Evolutionary conservation across 2,888 invertebrate genomes (phyloP).

Genomic region (Plagiodera versicolora): DNA sequence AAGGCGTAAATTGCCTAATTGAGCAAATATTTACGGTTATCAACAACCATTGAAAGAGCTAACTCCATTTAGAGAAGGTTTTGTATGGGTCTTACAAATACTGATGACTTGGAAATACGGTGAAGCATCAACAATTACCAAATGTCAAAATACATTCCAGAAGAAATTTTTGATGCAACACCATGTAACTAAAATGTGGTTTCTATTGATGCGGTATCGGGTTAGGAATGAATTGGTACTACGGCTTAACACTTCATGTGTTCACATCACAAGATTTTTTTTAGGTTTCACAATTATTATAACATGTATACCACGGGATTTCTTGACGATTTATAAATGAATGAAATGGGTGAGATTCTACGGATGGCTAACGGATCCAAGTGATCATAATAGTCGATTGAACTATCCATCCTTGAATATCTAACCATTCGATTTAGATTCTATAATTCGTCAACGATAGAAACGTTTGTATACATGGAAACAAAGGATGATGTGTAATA

Average conservation of each 20-base stretch:
- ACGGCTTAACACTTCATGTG: constrained; percentile 55
- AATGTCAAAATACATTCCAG: background rate
- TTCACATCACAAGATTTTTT: constrained; percentile 31
- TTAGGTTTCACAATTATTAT: constrained; percentile 33
- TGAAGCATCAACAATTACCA: background rate
- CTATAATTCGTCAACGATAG: constrained; percentile 23
- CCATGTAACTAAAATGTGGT: background rate
- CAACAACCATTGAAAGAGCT: no score
- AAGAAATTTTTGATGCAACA: background rate
- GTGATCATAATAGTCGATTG: background rate
- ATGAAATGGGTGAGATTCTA: background rate
- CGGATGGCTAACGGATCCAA: background rate
- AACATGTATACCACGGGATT: constrained; percentile 38
- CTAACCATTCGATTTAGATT: background rate
- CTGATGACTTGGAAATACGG: background rate
- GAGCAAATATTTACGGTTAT: no score
- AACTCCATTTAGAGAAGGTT: background rate
- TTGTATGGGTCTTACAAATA: background rate
- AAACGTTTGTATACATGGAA: background rate
- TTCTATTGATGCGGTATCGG: constrained; percentile 7
- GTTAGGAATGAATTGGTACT: constrained; percentile 33
- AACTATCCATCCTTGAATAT: no score
- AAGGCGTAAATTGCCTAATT: background rate
- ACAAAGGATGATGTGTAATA: constrained; percentile 25
- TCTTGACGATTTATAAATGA: constrained; percentile 33